Evolutionary conservation across 2,113 vertebrate species (phyloP), one percentile per base, ranked within the genome.

Genomic region (Anas platyrhynchos): DNA sequence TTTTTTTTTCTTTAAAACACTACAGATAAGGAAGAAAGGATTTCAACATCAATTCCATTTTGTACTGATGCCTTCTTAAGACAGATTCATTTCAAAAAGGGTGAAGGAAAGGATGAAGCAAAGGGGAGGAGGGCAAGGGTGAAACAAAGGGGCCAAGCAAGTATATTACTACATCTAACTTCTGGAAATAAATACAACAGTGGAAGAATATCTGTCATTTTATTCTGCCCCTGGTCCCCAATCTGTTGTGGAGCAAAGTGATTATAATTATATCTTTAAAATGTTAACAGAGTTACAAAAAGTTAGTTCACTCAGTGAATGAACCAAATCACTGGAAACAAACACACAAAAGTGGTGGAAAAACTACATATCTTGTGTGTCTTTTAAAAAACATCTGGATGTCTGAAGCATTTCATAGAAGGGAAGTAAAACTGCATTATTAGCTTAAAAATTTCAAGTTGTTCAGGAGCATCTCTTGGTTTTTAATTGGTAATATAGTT

Each of bases 41-140:
- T 91, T 79, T 76, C 72, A 83, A 29, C 27, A 59, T 16, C 23
- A 36, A 20, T 67, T 79, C 17, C 2, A 11, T 79, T 92, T 92
- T 67, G 15, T 67, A 67, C 21, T 83, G 36, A 54, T 79, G 72
- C 9, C 31, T 68, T 83, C 41, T 27, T 44, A 44, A 15, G 44
- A 29, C 7, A 22, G 22, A 15, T 44, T 50, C 48, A 3, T 18
- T 79, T 92, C 52, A 4, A 8, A 29, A 61, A n/a, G 20, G 3
- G 4, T 38, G 8, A 4, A 1, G 4, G 6, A 5, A 4, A 6
- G 43, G 43, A 13, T 6, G 43, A 13, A 41, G 9, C 52, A 41
- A 48, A 23, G 15, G 34, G 44, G 44, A 44, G 17, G 16, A 44
- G 44, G 44, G 44, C 44, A 44, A 44, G 7, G 44, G 44, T 17